phyloP scores from a whole-genome alignment of 2,888 invertebrate species.

The Himalopsyche kuldschensis region DNA sequence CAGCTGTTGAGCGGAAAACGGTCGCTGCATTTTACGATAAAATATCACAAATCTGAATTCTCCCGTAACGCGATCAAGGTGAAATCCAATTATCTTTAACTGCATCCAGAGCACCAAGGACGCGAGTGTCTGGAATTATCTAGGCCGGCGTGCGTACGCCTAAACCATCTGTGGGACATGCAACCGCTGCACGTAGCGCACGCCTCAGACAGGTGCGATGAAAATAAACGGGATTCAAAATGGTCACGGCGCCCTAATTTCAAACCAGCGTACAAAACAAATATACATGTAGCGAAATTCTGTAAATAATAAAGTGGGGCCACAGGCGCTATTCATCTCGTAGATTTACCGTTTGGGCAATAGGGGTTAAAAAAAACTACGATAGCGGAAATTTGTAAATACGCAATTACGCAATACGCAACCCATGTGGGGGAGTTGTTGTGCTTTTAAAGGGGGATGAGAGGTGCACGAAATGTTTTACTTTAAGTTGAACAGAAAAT shows the following conservation, averaged over 20 bases:
- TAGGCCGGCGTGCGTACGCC: not conserved
- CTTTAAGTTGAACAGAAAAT: too few species aligned
- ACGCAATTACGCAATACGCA: too few species aligned
- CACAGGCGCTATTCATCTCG: too few species aligned
- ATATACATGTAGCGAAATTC: too few species aligned
- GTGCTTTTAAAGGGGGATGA: too few species aligned
- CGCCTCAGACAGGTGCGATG: not conserved
- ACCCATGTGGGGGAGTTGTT: too few species aligned
- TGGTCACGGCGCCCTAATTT: not conserved
- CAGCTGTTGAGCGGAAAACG: not conserved
- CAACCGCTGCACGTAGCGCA: not conserved
- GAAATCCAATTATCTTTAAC: not conserved
- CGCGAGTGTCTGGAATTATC: not conserved
- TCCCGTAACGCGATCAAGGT: not conserved
- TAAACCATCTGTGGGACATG: not conserved
- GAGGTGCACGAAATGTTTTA: too few species aligned
- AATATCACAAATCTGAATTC: not conserved
- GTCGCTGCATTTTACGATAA: not conserved
- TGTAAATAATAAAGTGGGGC: too few species aligned
- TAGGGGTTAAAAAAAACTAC: too few species aligned
- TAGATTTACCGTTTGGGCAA: too few species aligned
- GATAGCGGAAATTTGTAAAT: too few species aligned
- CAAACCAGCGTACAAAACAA: not conserved
- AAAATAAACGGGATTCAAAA: not conserved
- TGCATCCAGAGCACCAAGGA: not conserved